phyloP scores from a whole-genome alignment of 2,113 vertebrate genomes.

The Colius striatus region DNA sequence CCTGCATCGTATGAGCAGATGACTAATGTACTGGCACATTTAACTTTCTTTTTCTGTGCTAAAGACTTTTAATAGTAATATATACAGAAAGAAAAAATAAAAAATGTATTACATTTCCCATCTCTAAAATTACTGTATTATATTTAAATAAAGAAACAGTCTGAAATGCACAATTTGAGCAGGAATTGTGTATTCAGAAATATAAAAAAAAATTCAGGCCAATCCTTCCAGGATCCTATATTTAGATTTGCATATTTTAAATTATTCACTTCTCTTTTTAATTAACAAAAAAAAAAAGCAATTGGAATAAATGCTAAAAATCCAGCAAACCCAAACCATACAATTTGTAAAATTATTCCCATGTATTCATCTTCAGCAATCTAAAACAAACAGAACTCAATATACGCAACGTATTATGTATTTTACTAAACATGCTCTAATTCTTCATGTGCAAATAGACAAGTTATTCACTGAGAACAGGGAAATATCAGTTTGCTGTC shows the following conservation, averaged over 20 bases:
- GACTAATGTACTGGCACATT: background rate
- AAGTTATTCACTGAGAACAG: conserved; percentile 1
- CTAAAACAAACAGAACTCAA: background rate
- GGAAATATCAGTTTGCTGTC: conserved; percentile 20
- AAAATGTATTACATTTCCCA: background rate
- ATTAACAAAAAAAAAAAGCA: background rate
- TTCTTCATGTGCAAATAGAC: background rate
- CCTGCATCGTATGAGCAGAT: background rate
- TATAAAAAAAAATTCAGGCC: conserved; percentile 1
- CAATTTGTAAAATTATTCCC: background rate
- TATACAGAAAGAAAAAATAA: background rate
- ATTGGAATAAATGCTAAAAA: background rate
- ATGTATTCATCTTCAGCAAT: background rate
- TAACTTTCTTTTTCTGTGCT: background rate
- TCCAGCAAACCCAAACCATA: background rate
- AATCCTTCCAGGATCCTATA: background rate
- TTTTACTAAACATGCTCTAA: background rate
- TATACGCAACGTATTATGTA: background rate
- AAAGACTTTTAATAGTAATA: background rate
- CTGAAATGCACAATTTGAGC: background rate
- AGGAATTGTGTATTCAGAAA: background rate
- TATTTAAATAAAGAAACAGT: conserved; percentile 6
- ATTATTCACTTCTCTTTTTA: background rate
- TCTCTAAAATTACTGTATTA: background rate
- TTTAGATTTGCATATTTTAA: conserved; percentile 4